Percentiles rank a stretch among this genome's conserved stretches.
These are phyloP conservation scores for Chouioia cunea DNA, from an alignment of 2,888 invertebrate genomes.

Conservation along the genomic window DNA sequence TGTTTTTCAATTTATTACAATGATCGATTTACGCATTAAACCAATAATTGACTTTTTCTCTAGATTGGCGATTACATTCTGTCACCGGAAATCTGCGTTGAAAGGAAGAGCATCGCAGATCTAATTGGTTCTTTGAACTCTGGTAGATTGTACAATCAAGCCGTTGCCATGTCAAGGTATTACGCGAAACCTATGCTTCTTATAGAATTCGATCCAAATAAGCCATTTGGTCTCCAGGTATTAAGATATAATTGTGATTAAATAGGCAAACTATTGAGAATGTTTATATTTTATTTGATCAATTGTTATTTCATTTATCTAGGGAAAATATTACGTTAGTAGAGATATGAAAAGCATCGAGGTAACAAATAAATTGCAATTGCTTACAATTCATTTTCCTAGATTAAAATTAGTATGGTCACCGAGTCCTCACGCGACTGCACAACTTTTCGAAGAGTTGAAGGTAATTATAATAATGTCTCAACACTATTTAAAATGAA, in stretches of 20 bases:
- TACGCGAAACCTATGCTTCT: slow-evolving; percentile 90
- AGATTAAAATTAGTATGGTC: slow-evolving; percentile 95
- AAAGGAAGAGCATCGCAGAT: slow-evolving; percentile 96
- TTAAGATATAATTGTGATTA: neutral
- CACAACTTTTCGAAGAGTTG: slow-evolving; percentile 94
- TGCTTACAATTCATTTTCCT: slow-evolving; percentile 96
- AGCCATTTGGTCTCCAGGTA: slow-evolving; percentile 90
- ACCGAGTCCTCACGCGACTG: slow-evolving; percentile 94
- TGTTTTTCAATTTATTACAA: too few relatives aligned
- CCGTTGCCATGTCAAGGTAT: slow-evolving; percentile 91
- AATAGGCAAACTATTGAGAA: neutral
- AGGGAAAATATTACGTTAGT: slow-evolving; percentile 86
- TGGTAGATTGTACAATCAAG: slow-evolving; percentile 95
- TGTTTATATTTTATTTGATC: slow-evolving; percentile 3
- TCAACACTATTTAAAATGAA: slow-evolving; percentile 9
- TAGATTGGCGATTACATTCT: slow-evolving; percentile 98
- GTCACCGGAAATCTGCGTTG: slow-evolving; percentile 96
- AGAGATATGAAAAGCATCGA: slow-evolving; percentile 82
- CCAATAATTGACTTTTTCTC: slow-evolving; percentile 28
- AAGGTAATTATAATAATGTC: slow-evolving; percentile 73
- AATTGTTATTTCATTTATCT: slow-evolving; percentile 54
- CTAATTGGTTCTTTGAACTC: slow-evolving; percentile 94
- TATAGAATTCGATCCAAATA: slow-evolving; percentile 96
- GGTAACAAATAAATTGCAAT: slow-evolving; percentile 87
- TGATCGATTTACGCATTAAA: neutral